Percentiles rank a stretch among this genome's conserved stretches.
Conservation (phyloP, 2,888 invertebrate genomes). For the Drosophila pullipes region DNA sequence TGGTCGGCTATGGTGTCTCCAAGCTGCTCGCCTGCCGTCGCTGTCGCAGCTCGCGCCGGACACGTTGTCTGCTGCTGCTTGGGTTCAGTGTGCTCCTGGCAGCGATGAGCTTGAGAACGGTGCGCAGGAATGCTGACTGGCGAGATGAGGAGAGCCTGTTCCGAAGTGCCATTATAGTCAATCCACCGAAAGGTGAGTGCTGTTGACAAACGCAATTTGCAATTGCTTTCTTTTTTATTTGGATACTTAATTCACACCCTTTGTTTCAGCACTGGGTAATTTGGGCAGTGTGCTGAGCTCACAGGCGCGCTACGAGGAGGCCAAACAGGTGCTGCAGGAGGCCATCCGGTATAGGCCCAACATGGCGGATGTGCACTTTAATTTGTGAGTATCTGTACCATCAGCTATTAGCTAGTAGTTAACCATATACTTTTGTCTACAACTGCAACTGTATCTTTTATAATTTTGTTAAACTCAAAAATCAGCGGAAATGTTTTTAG, state of each 20-base stretch:
- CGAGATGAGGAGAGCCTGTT: conserved; percentile 96
- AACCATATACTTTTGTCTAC: conserved; percentile 18
- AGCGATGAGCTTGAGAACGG: conserved; percentile 91
- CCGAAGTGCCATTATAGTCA: conserved; percentile 94
- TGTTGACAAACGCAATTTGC: not conserved
- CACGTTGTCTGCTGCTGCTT: conserved; percentile 77
- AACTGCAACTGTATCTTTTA: not conserved
- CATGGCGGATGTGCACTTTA: conserved; percentile 99
- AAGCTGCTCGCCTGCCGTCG: conserved; percentile 78
- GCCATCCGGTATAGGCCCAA: conserved; percentile 96
- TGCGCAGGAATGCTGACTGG: conserved; percentile 96
- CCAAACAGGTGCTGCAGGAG: conserved; percentile 95
- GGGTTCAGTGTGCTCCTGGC: conserved; percentile 87
- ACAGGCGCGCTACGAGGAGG: conserved; percentile 94
- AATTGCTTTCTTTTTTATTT: not conserved
- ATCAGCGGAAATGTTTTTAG: no score
- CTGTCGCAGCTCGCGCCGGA: conserved; percentile 81
- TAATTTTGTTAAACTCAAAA: not conserved
- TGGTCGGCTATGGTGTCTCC: conserved; percentile 91
- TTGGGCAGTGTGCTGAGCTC: conserved; percentile 97
- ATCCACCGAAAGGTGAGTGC: conserved; percentile 97
- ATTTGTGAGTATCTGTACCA: conserved; percentile 93
- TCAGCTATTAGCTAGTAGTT: not conserved
- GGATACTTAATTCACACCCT: not conserved
- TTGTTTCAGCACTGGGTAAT: conserved; percentile 94